Evolutionary conservation across 1,140 invertebrate species (phyloP), one percentile per base, ranked within the genome.

Genomic region (Magallana gigas): DNA sequence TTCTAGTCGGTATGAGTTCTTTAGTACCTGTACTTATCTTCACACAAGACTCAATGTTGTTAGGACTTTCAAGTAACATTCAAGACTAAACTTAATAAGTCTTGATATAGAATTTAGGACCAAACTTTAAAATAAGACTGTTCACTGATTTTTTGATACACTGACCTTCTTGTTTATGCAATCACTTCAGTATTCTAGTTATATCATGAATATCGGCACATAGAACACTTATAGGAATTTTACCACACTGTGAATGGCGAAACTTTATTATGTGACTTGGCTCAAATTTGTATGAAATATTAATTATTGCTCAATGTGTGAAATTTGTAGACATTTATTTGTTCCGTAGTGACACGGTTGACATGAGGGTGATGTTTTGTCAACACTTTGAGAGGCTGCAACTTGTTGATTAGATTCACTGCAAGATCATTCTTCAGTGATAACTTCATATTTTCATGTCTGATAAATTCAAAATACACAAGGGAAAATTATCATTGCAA

Each of bases 271-370:
- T 64, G 18, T 64, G 18, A 76, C 18, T 76, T 76, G 68, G 68
- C 68, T 76, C 68, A 76, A 76, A 18, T 76, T 76, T 76, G 68
- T 76, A 76, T 76, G 36, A 29, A 29, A 76, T 76, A 76, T 76
- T 76, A 76, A 18, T 76, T 76, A 76, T 76, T 76, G 68, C 68
- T 76, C 68, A 76, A 76, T 76, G 68, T 76, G 68, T 76, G 68
- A 29, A 76, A 29, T 36, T 29, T 29, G 68, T 76, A 76, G 68
- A 76, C 68, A 76, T 76, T 76, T 76, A 12, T 76, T 18, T 76
- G 36, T 76, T 18, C 12, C 18, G 16, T 64, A 76, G 68, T 76
- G 68, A 12, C 68, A 76, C 36, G 36, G 36, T 29, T 76, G 68
- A 29, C 68, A 23, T 76, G 23, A 76, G 9, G 11, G 68, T 12